Evolutionary conservation across 2,888 invertebrate species (phyloP).

Genomic region (Agrochola macilenta): DNA sequence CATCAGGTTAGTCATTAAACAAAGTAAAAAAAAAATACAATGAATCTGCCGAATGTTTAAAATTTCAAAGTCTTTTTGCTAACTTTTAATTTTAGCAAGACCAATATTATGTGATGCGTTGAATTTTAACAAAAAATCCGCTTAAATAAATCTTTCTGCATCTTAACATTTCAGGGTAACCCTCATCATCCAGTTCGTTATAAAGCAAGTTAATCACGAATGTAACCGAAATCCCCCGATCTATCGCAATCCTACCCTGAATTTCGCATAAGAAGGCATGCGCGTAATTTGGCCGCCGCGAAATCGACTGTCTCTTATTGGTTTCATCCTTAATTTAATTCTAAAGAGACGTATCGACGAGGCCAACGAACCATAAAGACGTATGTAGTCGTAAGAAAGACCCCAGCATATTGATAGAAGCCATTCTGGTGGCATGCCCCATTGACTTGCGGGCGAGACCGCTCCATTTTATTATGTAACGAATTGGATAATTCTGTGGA

Average conservation of each 20-base stretch:
- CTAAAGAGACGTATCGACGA: conserved; percentile 84
- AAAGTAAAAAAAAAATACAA: no score
- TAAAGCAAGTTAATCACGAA: conserved; percentile 61
- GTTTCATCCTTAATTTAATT: conserved; percentile 88
- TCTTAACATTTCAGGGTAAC: conserved; percentile 22
- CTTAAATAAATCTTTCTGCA: not conserved
- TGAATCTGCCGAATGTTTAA: not conserved
- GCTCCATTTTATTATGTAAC: conserved; percentile 73
- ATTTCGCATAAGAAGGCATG: conserved; percentile 66
- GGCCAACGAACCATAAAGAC: conserved; percentile 83
- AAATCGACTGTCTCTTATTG: conserved; percentile 78
- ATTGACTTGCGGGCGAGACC: conserved; percentile 77
- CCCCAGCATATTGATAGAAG: conserved; percentile 81
- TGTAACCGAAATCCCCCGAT: conserved; percentile 61
- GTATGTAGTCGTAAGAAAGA: conserved; percentile 82
- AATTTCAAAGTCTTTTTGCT: not conserved
- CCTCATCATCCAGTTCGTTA: conserved; percentile 51
- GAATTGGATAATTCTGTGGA: conserved; percentile 67
- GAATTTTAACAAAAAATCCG: not conserved
- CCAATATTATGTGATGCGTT: not conserved
- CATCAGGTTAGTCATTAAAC: no score
- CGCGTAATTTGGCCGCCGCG: conserved; percentile 76
- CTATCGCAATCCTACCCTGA: conserved; percentile 56
- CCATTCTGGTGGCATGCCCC: conserved; percentile 79
- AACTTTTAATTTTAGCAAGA: not conserved